Conservation (phyloP, 2,113 vertebrate genomes). For the Brienomyrus longianalis region DNA sequence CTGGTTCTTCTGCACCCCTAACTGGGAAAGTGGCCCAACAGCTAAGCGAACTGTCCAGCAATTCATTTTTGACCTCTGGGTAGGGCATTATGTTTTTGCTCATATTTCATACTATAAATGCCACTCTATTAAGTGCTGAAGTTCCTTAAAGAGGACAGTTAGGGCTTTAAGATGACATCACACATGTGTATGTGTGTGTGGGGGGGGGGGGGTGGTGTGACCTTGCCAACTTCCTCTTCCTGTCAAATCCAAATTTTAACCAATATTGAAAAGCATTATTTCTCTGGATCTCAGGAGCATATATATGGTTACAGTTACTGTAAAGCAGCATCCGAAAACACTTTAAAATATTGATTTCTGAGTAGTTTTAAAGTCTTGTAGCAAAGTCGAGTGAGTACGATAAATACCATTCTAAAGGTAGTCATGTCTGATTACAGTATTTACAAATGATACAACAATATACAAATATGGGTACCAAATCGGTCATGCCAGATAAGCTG, state of each 20-base stretch:
- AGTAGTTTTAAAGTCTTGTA: not conserved
- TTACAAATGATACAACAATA: not conserved
- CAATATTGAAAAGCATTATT: too few species aligned
- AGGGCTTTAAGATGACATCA: not conserved
- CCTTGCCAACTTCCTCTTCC: too few species aligned
- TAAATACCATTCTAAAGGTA: not conserved
- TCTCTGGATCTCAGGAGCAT: too few species aligned
- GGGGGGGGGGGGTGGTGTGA: too few species aligned
- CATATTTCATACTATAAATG: not conserved
- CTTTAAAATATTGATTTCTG: too few species aligned
- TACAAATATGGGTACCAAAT: not conserved
- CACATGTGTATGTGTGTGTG: too few species aligned
- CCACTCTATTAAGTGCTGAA: not conserved
- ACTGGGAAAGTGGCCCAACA: not conserved
- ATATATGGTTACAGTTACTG: not conserved
- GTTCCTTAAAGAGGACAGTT: not conserved
- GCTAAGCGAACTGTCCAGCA: not conserved
- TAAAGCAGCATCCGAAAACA: not conserved
- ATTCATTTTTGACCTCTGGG: not conserved
- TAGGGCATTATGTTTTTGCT: not conserved
- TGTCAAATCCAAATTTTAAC: too few species aligned
- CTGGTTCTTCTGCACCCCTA: not conserved
- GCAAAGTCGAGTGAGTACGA: not conserved
- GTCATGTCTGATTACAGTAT: not conserved
- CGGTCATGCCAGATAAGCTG: not conserved